Conservation (phyloP, 2,797 vertebrate genomes). For the Acipenser transmontanus region DNA sequence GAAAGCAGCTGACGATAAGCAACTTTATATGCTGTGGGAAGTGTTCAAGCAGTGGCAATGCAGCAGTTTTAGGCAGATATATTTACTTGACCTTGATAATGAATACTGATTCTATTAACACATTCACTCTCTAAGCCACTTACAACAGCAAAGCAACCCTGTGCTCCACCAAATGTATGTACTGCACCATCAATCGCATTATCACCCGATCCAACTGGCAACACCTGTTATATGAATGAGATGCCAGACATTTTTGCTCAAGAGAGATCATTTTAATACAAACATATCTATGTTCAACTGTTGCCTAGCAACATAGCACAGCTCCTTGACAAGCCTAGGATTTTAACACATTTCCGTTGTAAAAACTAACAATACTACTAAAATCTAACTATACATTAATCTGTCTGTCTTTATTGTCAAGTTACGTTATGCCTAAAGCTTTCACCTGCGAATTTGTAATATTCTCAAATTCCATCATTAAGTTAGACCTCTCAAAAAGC, state of each 20-base stretch:
- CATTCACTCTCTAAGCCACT: background rate
- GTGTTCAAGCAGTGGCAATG: background rate
- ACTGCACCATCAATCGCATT: slow-evolving; percentile 22
- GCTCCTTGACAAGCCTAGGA: slow-evolving; percentile 39
- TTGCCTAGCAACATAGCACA: slow-evolving; percentile 51
- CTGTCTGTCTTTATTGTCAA: background rate
- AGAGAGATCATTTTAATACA: slow-evolving; percentile 51
- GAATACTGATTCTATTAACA: background rate
- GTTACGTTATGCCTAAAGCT: no score
- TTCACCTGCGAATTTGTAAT: no score
- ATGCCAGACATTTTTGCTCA: slow-evolving; percentile 44
- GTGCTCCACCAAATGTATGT: background rate
- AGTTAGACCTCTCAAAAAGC: no score
- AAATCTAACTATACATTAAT: background rate
- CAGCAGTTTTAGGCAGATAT: background rate
- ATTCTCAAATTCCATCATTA: no score
- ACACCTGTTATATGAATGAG: slow-evolving; percentile 44
- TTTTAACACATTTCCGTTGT: background rate
- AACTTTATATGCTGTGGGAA: no score
- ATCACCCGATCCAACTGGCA: slow-evolving; percentile 39
- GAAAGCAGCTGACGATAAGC: no score
- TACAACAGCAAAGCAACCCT: background rate
- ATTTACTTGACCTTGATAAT: background rate
- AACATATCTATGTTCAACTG: slow-evolving; percentile 39
- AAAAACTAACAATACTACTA: background rate